phyloP scores from a whole-genome alignment of 1,140 invertebrate species.

The Lethrus apterus region DNA sequence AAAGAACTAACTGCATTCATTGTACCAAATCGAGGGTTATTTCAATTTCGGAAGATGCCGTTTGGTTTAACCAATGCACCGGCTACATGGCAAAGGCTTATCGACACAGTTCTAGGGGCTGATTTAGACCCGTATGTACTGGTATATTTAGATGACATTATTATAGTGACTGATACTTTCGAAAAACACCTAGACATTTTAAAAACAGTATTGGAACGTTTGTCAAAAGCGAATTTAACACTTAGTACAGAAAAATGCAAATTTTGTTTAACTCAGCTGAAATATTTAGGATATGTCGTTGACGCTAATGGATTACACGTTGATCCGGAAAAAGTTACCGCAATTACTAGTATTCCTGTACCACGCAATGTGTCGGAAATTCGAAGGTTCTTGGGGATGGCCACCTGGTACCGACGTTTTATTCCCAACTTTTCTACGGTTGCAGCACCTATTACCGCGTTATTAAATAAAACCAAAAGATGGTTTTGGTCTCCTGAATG shows the following conservation, averaged over 20 bases:
- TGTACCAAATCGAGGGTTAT: no score
- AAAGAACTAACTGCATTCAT: no score
- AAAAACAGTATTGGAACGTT: constrained; percentile 18
- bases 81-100: constrained; percentile 17
- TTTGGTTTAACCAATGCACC: no score
- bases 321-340: constrained; percentile 39
- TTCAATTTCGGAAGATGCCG: no score
- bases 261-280: constrained; percentile 24
- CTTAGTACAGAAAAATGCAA: constrained; percentile 22
- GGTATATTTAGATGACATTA: constrained; percentile 31
- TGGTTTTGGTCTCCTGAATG: constrained; percentile 20
- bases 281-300: constrained; percentile 32
- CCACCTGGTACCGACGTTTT: constrained; percentile 42
- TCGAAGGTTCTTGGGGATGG: constrained; percentile 35
- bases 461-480: constrained; percentile 30
- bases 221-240: constrained; percentile 25
- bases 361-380: constrained; percentile 36
- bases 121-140: constrained; percentile 15
- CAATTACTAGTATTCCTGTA: constrained; percentile 35
- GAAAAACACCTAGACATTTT: constrained; percentile 28
- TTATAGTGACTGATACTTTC: constrained; percentile 29
- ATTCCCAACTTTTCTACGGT: constrained; percentile 35
- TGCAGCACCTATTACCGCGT: constrained; percentile 33
- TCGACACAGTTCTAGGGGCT: constrained; percentile 29
- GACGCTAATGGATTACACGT: constrained; percentile 31